These are phyloP conservation scores for Laothoe populi DNA, from an alignment of 2,888 invertebrate genomes.

Conservation along the genomic window DNA sequence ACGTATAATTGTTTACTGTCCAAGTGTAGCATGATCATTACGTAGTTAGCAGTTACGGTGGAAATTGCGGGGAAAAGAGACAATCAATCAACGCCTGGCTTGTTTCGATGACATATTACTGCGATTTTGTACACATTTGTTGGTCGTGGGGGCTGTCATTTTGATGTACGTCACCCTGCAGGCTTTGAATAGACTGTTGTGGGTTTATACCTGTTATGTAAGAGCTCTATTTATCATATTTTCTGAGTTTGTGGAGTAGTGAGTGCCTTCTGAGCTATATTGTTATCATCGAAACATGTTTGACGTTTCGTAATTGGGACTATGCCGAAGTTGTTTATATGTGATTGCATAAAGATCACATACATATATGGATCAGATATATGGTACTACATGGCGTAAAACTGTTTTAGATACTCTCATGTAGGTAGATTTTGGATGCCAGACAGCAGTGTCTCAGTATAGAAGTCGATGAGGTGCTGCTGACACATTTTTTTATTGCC, in stretches of 20 bases:
- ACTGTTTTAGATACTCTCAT: no score
- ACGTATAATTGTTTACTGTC: slow-evolving; percentile 13
- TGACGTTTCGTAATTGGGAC: no score
- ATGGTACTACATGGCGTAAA: no score
- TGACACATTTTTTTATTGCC: no score
- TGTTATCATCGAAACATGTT: no score
- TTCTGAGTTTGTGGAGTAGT: background rate
- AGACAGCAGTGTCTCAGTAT: no score
- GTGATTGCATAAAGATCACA: no score
- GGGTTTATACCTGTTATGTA: background rate
- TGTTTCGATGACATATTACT: slow-evolving; percentile 20
- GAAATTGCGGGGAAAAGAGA: slow-evolving; percentile 25
- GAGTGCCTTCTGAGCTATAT: no score
- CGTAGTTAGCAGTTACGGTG: slow-evolving; percentile 17
- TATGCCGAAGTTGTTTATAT: no score
- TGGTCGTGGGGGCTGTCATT: background rate
- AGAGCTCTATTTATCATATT: background rate
- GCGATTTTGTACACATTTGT: background rate
- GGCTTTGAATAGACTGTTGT: background rate
- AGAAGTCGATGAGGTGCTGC: no score
- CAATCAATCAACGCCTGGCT: slow-evolving; percentile 25
- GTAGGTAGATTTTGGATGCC: no score
- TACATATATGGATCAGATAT: no score
- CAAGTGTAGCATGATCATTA: slow-evolving; percentile 12
- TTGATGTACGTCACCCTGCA: slow-evolving; percentile 7